Base-by-base conservation (phyloP, 2,888 invertebrate genomes). In the Acronicta psi region DNA sequence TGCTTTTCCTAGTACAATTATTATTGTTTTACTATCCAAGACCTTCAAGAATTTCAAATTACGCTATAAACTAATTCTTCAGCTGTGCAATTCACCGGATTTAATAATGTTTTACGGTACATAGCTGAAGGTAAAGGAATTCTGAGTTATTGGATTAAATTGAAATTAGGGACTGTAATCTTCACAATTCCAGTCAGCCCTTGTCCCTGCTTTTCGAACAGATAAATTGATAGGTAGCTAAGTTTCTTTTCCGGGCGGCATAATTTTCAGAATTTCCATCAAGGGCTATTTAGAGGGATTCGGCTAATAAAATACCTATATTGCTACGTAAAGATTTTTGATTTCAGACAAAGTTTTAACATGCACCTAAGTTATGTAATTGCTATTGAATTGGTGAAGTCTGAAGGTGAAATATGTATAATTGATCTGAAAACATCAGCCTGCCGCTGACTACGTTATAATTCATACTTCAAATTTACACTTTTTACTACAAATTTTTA, bases 91-190 rank as follows among this genome's bases (percentile, higher is more conserved):
- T 60, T 57, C 59, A 57, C 51, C 25, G 42, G 57, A 69, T 65
- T 69, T 69, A 61, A 69, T 66, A 67, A 46, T 46, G 62, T 60
- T 60, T 61, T 57, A 61, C 52, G 57, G 58, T 54, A 59, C 41
- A 52, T 29, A 53, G 56, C 66, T 42, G 41, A 61, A 61, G 55
- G 61, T 58, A 64, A 55, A 61, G 56, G 64, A 59, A 74, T 59
- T 52, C 56, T 52, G 58, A 73, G 65, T 71, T 71, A 65, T 62
- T 62, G 59, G 55, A 62, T 72, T 67, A 62, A 43, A 73, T 61
- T 67, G 60, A 75, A 75, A 72, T 69, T 67, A 65, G 67, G 67
- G 52, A 53, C 65, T 61, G 60, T 69, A 65, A 69, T 75, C 67
- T 73, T 63, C 59, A 58, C 52, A 55, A 73, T 70, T 61, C 59